A percentile compares a stretch with the other conserved stretches of the same genome.
Conservation (phyloP, 2,113 vertebrate genomes). For the Phylloscopus whistleri region DNA sequence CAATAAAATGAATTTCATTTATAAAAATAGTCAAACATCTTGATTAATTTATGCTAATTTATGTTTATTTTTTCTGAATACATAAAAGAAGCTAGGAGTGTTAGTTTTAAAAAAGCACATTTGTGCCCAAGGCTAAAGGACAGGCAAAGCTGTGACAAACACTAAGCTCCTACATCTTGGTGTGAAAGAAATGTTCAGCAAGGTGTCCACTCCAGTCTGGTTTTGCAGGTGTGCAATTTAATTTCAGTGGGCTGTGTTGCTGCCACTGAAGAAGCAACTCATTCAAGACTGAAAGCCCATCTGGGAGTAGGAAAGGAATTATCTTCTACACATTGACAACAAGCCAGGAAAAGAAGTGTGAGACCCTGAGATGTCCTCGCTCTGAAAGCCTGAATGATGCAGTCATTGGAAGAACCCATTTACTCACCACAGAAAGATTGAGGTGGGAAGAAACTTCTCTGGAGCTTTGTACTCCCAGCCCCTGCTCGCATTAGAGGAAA, state of each 20-base stretch:
- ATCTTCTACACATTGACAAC: neutral
- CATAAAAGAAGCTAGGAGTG: neutral
- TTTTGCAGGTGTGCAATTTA: neutral
- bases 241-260: neutral
- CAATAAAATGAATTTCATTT: constrained; percentile 18
- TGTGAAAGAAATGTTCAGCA: neutral
- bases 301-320: neutral
- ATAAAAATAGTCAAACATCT: constrained; percentile 17
- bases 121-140: neutral
- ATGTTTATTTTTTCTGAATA: constrained; percentile 33
- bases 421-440: neutral
- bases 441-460: neutral
- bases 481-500: neutral
- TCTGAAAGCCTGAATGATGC: neutral
- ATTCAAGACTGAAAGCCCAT: neutral
- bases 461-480: neutral
- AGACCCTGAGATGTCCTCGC: neutral
- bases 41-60: constrained; percentile 50
- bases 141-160: neutral
- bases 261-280: neutral
- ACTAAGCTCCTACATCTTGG: neutral
- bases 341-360: neutral
- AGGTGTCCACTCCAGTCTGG: neutral
- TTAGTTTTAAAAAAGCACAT: neutral
- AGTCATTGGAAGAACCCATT: neutral